Base-by-base conservation (phyloP, 2,888 invertebrate species). In the Glaucopsyche alexis region DNA sequence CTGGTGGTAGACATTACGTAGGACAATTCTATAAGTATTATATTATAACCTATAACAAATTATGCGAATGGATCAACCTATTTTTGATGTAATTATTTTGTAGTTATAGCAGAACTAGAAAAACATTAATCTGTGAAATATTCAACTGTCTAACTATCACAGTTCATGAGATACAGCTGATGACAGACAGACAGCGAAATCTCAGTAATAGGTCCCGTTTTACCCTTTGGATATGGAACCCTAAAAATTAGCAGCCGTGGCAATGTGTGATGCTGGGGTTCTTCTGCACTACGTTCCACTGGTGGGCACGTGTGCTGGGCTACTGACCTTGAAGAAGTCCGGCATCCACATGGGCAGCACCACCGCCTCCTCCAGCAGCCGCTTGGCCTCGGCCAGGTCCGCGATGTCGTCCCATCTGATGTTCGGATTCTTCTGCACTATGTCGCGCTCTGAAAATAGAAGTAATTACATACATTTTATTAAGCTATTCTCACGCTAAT, bases 321-420 rank as follows among this genome's bases (percentile, higher is more conserved):
- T 16, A 80, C 81, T 81, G 89, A 97, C 98, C 93, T 97, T 98
- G 89, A 99, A 99, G 92, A 98, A 99, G 83, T 99, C 98, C 1
- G 99, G 99, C 96, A 99, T 98, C 95, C 98, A 96, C 95, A 99
- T 96, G 3, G 99, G 99, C 82, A 99, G 93, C 55, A 99, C 99
- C 9, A 99, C 99, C 45, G 99, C 99, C 90, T 99, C 99, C 86
- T 99, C 98, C 7, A 99, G 90, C 73, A 99, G 87, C 76, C 97
- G 93, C 87, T 98, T 98, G 7, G 98, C 98, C 86, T 98, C 98
- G 11, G 96, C 94, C 70, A 98, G 93, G 87, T 98, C 98, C 0
- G 98, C 98, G 83, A 98, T 98, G 84, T 98, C 98, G 81, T 96
- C 97, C 99, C 99, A 99, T 82, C 96, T 95, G 75, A 99, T 98